phyloP scores from a whole-genome alignment of 1,140 invertebrate species.

The Hesperophylax magnus region DNA sequence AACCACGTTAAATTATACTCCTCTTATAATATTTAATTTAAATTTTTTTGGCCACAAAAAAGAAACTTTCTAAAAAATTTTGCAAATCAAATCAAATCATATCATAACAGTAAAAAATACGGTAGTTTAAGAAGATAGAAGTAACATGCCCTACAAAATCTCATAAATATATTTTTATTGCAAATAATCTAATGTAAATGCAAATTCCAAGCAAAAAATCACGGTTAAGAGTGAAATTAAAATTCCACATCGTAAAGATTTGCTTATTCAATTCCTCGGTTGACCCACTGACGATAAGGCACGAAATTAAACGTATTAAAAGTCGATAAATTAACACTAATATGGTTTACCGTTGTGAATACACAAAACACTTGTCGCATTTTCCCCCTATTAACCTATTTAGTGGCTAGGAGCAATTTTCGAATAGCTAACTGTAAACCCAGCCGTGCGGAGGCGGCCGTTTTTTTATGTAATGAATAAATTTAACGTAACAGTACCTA shows the following conservation, averaged over 20 bases:
- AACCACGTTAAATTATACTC: too few relatives aligned
- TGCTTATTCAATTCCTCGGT: neutral
- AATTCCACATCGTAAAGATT: neutral
- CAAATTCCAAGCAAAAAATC: too few relatives aligned
- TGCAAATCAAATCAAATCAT: too few relatives aligned
- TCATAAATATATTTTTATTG: too few relatives aligned
- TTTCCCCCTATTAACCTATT: conserved; percentile 33
- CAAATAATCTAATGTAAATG: too few relatives aligned
- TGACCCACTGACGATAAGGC: neutral
- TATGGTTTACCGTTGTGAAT: conserved; percentile 19
- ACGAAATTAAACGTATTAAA: neutral
- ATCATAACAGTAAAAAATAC: too few relatives aligned
- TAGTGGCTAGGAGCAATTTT: conserved; percentile 26
- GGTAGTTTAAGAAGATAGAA: too few relatives aligned
- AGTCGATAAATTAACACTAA: neutral
- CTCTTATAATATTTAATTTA: too few relatives aligned
- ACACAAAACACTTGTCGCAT: conserved; percentile 9
- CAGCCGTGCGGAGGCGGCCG: neutral
- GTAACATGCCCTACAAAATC: too few relatives aligned
- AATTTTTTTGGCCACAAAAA: too few relatives aligned
- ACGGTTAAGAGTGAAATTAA: too few relatives aligned
- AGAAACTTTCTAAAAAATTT: too few relatives aligned
- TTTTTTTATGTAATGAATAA: conserved; percentile 50
- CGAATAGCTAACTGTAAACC: conserved; percentile 37
- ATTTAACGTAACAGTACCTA: conserved; percentile 49